A percentile compares a stretch with the other conserved stretches of the same genome.
Conservation (phyloP, 1,140 invertebrate species). For the Drosophila ohnishii region DNA sequence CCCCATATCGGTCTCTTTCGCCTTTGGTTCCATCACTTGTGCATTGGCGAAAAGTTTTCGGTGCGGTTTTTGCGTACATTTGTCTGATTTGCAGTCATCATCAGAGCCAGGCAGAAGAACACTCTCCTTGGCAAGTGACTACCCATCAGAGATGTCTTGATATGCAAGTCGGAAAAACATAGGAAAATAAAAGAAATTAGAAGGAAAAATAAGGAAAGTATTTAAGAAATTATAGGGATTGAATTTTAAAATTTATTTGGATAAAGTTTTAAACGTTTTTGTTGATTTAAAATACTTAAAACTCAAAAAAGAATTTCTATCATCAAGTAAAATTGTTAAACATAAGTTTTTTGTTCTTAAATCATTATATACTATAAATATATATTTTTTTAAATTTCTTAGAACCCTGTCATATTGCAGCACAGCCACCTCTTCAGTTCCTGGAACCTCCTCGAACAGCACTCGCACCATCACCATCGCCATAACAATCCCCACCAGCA, state of each 20-base stretch:
- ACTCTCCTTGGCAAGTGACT: slow-evolving; percentile 13
- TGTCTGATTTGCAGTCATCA: slow-evolving; percentile 78
- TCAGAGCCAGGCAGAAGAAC: slow-evolving; percentile 23
- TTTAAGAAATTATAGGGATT: neutral
- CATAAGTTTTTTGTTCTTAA: too few species aligned
- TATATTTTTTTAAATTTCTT: neutral
- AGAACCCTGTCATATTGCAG: neutral
- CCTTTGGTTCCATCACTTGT: slow-evolving; percentile 43
- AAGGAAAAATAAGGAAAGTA: fast-evolving
- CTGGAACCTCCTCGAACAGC: neutral
- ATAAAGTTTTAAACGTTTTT: neutral
- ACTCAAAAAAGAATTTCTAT: too few species aligned
- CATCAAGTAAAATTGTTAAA: too few species aligned
- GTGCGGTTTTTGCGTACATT: slow-evolving; percentile 78
- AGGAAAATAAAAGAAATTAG: neutral
- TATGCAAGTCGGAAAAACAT: slow-evolving; percentile 4
- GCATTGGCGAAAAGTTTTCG: slow-evolving; percentile 73
- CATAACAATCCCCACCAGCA: slow-evolving; percentile 13
- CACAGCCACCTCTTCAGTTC: slow-evolving; percentile 2
- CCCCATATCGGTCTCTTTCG: slow-evolving; percentile 6
- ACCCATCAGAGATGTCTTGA: slow-evolving; percentile 23
- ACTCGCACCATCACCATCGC: slow-evolving; percentile 9
- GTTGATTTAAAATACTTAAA: too few species aligned
- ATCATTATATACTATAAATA: too few species aligned
- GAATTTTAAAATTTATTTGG: neutral